A percentile compares a stretch with the other conserved stretches of the same genome.
These are phyloP conservation scores for Rhingia rostrata DNA, from an alignment of 2,888 invertebrate species.

Conservation along the genomic window DNA sequence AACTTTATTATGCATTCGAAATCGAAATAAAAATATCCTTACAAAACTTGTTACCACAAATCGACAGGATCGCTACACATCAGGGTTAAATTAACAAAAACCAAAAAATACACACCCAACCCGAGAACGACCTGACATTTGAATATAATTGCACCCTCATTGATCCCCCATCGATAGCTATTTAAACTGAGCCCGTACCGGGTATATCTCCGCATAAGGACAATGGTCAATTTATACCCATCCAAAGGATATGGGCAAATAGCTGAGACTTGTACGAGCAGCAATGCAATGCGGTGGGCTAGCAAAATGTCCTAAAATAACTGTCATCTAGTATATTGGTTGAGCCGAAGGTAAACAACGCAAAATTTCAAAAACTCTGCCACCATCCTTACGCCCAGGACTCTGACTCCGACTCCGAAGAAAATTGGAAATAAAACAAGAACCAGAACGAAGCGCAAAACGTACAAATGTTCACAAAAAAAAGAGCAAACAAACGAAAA, in stretches of 20 bases:
- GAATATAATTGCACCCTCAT: constrained; percentile 73
- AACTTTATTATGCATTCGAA: constrained; percentile 31
- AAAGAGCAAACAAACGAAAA: constrained; percentile 67
- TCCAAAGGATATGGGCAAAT: constrained; percentile 53
- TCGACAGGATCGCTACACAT: constrained; percentile 7
- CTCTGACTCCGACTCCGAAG: constrained; percentile 2
- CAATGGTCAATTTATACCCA: constrained; percentile 58
- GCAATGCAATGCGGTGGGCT: constrained; percentile 16
- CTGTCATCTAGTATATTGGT: constrained; percentile 52
- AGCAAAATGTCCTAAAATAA: constrained; percentile 69
- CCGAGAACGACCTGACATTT: constrained; percentile 49
- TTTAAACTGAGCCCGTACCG: constrained; percentile 40
- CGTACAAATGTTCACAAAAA: constrained; percentile 24
- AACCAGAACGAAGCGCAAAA: constrained; percentile 75
- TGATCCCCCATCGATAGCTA: constrained; percentile 66
- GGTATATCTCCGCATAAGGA: constrained; percentile 44
- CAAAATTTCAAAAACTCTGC: constrained; percentile 36
- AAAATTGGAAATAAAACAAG: constrained; percentile 75
- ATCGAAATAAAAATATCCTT: neutral
- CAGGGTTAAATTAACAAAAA: constrained; percentile 50
- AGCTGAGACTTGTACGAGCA: constrained; percentile 61
- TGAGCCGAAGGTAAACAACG: constrained; percentile 68
- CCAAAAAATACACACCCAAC: constrained; percentile 12
- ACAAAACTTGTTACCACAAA: constrained; percentile 42
- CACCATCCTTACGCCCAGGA: constrained; percentile 8